Percentiles rank a stretch among this genome's conserved stretches.
phyloP scores from a whole-genome alignment of 2,113 vertebrate species.

The Sterrhoptilus dennistouni region DNA sequence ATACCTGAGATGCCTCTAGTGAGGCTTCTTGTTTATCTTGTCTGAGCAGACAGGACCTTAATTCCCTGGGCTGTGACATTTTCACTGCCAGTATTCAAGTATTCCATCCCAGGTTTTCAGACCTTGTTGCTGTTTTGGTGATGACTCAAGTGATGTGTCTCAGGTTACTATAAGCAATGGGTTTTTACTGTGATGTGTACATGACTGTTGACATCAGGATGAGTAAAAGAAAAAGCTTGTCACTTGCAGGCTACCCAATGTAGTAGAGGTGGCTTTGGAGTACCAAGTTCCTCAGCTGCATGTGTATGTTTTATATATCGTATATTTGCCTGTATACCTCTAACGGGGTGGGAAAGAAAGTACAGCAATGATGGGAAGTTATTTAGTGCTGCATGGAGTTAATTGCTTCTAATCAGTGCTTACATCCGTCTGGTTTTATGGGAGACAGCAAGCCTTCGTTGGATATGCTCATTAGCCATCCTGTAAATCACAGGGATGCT shows the following conservation, averaged over 20 bases:
- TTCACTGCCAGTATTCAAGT: not conserved
- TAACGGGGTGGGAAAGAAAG: slow-evolving; percentile 85
- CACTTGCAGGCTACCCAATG: rapidly evolving
- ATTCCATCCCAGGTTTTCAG: not conserved
- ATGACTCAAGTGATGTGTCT: not conserved
- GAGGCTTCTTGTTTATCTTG: not conserved
- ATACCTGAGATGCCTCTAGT: not conserved
- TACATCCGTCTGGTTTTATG: slow-evolving; percentile 91
- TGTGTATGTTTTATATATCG: slow-evolving; percentile 52
- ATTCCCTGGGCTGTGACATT: not conserved
- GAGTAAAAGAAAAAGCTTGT: not conserved
- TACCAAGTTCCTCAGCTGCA: not conserved
- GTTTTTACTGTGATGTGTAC: not conserved
- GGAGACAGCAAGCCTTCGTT: slow-evolving; percentile 89
- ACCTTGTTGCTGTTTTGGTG: not conserved
- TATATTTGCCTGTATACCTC: slow-evolving; percentile 68
- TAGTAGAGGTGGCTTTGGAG: not conserved
- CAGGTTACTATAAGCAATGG: not conserved
- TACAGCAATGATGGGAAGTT: slow-evolving; percentile 87
- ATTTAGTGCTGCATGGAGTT: slow-evolving; percentile 89
- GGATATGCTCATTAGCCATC: slow-evolving; percentile 85
- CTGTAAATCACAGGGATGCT: slow-evolving; percentile 78
- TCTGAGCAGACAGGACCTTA: not conserved
- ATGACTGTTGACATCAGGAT: not conserved
- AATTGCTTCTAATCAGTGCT: slow-evolving; percentile 94